These are phyloP conservation scores for Whitmania pigra DNA, from an alignment of 1,140 invertebrate genomes.

Conservation along the genomic window DNA sequence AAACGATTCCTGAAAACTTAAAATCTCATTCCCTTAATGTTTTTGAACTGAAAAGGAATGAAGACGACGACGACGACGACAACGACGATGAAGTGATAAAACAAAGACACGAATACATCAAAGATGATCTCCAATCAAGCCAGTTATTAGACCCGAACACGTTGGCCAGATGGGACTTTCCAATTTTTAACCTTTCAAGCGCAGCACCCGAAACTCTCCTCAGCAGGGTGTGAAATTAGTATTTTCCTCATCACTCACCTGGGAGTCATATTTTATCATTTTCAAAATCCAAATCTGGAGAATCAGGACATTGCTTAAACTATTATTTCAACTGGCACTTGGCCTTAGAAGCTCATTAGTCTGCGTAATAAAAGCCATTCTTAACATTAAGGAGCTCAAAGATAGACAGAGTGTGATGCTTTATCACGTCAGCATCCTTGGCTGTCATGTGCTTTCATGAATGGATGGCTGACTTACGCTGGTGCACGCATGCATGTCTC, in stretches of 20 bases:
- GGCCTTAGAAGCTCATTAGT: neutral
- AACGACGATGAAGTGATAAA: no score
- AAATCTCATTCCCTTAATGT: no score
- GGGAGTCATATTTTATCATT: neutral
- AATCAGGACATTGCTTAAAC: neutral
- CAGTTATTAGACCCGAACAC: constrained; percentile 31
- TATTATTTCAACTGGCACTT: neutral
- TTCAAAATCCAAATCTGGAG: neutral
- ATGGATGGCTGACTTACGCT: neutral
- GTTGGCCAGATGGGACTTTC: constrained; percentile 47
- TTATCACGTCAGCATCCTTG: neutral
- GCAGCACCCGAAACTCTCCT: constrained; percentile 43
- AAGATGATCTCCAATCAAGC: no score
- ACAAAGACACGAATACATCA: no score
- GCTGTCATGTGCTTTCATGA: neutral
- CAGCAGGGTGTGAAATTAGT: constrained; percentile 43
- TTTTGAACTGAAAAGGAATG: no score
- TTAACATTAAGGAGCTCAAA: constrained; percentile 4
- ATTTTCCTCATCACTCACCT: neutral
- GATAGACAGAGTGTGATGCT: no score
- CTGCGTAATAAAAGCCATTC: neutral
- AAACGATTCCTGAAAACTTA: no score
- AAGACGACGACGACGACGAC: no score
- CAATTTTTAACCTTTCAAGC: constrained; percentile 49
- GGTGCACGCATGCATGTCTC: neutral